phyloP scores from a whole-genome alignment of 2,888 invertebrate genomes.

The Drosophila parthenogenetica region DNA sequence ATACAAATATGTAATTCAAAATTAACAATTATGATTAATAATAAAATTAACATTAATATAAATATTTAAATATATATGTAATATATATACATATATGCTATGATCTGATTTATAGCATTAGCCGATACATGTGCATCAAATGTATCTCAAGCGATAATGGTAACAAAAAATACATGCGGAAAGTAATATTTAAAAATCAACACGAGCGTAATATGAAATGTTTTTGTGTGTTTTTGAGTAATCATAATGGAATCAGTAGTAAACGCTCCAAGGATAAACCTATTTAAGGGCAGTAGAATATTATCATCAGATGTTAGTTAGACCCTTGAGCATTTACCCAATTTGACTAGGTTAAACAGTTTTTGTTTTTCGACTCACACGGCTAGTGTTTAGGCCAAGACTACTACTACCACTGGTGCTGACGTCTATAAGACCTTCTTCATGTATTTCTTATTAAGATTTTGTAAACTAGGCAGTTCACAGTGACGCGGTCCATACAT shows the following conservation, averaged over 20 bases:
- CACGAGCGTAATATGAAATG: constrained; percentile 67
- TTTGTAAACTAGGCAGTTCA: constrained; percentile 83
- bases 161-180: constrained; percentile 75
- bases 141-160: constrained; percentile 42
- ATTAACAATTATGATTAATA: constrained; percentile 31
- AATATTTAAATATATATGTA: constrained; percentile 3
- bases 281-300: constrained; percentile 53
- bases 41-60: constrained; percentile 48
- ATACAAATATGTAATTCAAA: constrained; percentile 35
- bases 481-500: constrained; percentile 87
- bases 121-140: constrained; percentile 21
- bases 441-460: constrained; percentile 85
- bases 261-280: constrained; percentile 48
- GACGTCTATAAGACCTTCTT: constrained; percentile 84
- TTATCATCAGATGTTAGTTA: constrained; percentile 11
- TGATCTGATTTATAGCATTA: constrained; percentile 26
- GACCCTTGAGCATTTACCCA: constrained; percentile 52
- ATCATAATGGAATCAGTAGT: constrained; percentile 74
- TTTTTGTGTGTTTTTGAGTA: constrained; percentile 38
- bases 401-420: constrained; percentile 69
- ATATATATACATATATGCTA: constrained; percentile 13
- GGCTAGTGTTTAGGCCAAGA: constrained; percentile 49
- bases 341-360: constrained; percentile 65
- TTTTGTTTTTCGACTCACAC: constrained; percentile 32
- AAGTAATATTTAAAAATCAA: constrained; percentile 81